These are phyloP conservation scores for Podarcis lilfordi DNA, from an alignment of 2,797 vertebrate species.

Conservation along the genomic window DNA sequence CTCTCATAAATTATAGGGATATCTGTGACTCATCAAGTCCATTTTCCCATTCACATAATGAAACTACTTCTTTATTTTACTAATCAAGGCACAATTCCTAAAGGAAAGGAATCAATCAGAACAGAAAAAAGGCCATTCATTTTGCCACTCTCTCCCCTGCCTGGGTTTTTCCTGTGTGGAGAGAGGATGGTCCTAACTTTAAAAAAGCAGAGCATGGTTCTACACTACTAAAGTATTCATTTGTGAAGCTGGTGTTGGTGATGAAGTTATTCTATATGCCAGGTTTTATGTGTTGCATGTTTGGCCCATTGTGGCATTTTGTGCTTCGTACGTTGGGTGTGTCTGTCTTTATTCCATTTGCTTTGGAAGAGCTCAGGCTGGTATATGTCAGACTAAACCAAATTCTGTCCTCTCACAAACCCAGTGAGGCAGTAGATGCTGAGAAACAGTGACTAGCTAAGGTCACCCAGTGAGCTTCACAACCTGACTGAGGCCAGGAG, in stretches of 20 bases:
- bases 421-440: not conserved
- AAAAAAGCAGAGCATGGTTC: not conserved
- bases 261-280: not conserved
- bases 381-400: not conserved
- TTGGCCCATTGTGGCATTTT: not conserved
- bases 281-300: not conserved
- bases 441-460: not conserved
- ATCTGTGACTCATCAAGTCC: constrained; percentile 63
- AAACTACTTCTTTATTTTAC: constrained; percentile 53
- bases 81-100: constrained; percentile 33
- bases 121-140: not conserved
- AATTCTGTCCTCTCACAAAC: not conserved
- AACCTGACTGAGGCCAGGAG: not conserved
- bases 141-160: not conserved
- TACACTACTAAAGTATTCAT: not conserved
- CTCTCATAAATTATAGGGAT: constrained; percentile 59
- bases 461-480: not conserved
- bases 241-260: not conserved
- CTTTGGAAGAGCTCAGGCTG: not conserved
- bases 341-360: not conserved
- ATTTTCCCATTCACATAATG: constrained; percentile 54
- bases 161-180: too few species aligned
- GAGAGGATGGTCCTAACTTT: not conserved
- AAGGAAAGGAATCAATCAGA: constrained; percentile 1
- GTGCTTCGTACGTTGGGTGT: not conserved